Base-by-base conservation (phyloP, 2,888 invertebrate genomes). In the Macrostomum cliftonense region DNA sequence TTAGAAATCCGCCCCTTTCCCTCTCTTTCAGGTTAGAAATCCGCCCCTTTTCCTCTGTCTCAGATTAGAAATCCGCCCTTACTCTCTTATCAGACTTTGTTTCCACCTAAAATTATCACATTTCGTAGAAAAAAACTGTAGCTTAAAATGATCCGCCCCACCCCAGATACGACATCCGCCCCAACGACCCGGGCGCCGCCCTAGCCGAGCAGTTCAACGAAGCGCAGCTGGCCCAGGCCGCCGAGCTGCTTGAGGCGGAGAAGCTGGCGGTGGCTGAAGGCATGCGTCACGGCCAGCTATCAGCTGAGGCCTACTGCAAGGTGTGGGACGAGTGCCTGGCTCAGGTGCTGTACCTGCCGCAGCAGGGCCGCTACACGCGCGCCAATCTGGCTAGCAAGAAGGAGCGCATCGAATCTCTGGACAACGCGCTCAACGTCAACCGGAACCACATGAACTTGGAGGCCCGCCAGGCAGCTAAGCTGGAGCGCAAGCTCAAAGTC, bases 251-350 rank as follows among this genome's bases (percentile, higher is more conserved):
- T 49, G 74, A 76, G 52, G 77, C 77, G 37, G 93, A 95, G 74
- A 87, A 89, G 83, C 80, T 80, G 20, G 75, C 80, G 1, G 91
- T 95, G 0, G 83, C 83, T 63, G 78, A 79, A 50, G 89, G 88
- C 42, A 95, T 95, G 93, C 81, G 80, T 0, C 93, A 95, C 64
- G 91, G 91, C 0, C 91, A 93, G 38, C 74, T 95, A 43, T 81
- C 87, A 1, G 71, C 84, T 43, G 91, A 93, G 57, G 82, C 85
- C 0, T 91, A 88, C 65, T 57, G 59, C 20, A 87, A 89, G 73
- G 89, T 91, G 40, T 95, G 93, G 93, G 86, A 89, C 64, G 91
- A 95, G 72, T 93, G 93, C 70, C 75, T 89, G 45, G 79, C 83
- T 0, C 87, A 89, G 76, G 80, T 84, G 7, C 74, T 95, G 21